Base-by-base conservation (phyloP, 1,140 invertebrate genomes). In the Tetragnatha versicolor region DNA sequence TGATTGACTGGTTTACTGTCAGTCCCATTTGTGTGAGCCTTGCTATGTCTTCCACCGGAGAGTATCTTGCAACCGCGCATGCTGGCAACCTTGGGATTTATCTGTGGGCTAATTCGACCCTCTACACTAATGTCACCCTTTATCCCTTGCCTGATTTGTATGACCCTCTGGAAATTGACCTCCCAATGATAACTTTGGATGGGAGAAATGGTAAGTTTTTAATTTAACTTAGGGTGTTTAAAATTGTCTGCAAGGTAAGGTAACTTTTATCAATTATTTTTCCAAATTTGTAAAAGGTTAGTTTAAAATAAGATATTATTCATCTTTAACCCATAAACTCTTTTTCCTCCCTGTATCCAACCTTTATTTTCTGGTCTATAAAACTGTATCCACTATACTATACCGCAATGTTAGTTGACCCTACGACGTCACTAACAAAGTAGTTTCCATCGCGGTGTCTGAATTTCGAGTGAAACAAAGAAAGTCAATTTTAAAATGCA, bases 31-130 rank as follows among this genome's bases (percentile, higher is more conserved):
- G 93, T 80, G 92, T 91, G 3, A 96, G 94, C 0, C 83, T 99
- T 22, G 89, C 90, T 31, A 93, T 99, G 88, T 98, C 96, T 0
- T 93, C 95, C 7, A 95, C 91, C 9, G 94, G 94, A 9, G 93
- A 98, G 84, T 96, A 91, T 84, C 85, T 99, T 37, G 95, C 92
- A 2, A 98, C 96, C 2, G 89, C 92, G 0, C 96, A 99, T 84
- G 90, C 93, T 1, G 92, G 93, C 79, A 90, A 96, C 83, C 84
- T 97, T 29, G 97, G 96, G 0, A 90, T 99, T 39, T 97, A 94
- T 84, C 86, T 99, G 10, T 99, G 97, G 97, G 91, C 92, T 0
- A 99, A 99, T 86, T 91, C 90, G 80, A 92, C 92, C 0, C 84
- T 98, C 0, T 98, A 93, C 83, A 88, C 90, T 31, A 91, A 92